Evolutionary conservation across 2,888 invertebrate genomes (phyloP).

Genomic region (Nezara viridula): DNA sequence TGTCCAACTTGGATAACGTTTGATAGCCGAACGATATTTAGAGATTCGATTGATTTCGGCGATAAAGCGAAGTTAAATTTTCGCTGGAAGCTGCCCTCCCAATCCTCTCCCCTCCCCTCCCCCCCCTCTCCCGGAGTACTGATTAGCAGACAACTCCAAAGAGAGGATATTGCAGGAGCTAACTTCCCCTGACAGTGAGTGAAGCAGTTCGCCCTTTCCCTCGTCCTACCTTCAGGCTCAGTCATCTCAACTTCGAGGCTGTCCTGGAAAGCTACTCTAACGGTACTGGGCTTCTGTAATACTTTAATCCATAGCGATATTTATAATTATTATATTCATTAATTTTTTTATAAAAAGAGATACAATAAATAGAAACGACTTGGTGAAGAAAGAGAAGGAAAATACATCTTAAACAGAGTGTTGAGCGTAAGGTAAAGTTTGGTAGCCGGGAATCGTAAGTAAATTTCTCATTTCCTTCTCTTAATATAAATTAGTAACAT

Average conservation of each 20-base stretch:
- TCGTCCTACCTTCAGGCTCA: neutral
- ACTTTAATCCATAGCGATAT: no score
- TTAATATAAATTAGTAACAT: no score
- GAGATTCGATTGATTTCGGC: neutral
- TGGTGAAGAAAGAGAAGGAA: no score
- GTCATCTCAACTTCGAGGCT: neutral
- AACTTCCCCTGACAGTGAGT: constrained; percentile 38
- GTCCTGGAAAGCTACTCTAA: neutral
- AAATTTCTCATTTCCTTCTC: no score
- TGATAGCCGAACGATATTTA: neutral
- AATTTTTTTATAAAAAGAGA: no score
- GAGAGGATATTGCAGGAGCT: constrained; percentile 7
- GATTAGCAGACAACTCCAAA: neutral
- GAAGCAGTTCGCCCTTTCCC: neutral
- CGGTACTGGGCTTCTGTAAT: no score
- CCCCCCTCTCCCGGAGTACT: neutral
- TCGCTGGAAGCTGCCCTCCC: neutral
- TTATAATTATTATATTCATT: no score
- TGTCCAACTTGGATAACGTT: neutral
- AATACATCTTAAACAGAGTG: no score
- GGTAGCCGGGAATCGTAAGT: no score
- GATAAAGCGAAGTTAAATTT: neutral
- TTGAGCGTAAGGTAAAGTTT: no score
- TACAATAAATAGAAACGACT: no score
- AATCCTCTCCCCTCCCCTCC: no score